Evolutionary conservation across 64 coral and sea anemone genomes (phyloP).

Genomic region (Pachyseris speciosa): DNA sequence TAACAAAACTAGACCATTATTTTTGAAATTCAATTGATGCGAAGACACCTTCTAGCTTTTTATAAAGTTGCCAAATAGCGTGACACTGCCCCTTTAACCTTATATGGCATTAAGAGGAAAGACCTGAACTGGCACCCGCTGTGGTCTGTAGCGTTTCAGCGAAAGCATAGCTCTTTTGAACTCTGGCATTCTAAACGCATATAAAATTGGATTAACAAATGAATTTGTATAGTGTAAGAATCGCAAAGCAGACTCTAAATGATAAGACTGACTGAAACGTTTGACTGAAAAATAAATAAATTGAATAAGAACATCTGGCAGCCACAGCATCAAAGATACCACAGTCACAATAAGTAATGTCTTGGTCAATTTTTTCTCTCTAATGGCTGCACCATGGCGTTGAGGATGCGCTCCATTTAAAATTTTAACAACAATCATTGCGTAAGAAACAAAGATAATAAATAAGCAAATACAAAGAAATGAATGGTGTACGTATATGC

Average conservation of each 20-base stretch:
- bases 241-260: background rate
- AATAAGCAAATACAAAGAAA: background rate
- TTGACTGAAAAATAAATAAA: background rate
- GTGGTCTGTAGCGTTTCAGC: background rate
- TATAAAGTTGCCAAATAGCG: no score
- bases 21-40: no score
- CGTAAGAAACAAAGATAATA: background rate
- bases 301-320: background rate
- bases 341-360: background rate
- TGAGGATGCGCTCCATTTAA: background rate
- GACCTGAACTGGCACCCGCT: no score
- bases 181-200: background rate
- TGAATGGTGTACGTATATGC: background rate
- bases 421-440: background rate
- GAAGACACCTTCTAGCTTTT: no score
- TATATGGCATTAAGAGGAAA: no score
- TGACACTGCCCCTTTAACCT: no score
- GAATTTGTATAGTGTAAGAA: background rate
- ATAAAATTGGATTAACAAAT: background rate
- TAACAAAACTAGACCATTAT: no score
- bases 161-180: background rate
- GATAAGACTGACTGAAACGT: no score
- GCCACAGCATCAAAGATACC: background rate
- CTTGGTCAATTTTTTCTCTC: conserved; percentile 1
- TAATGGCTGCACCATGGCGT: background rate